Percentiles rank a stretch among this genome's conserved stretches.
Evolutionary conservation across 2,113 vertebrate species (phyloP).

Genomic region (Etia nguti): DNA sequence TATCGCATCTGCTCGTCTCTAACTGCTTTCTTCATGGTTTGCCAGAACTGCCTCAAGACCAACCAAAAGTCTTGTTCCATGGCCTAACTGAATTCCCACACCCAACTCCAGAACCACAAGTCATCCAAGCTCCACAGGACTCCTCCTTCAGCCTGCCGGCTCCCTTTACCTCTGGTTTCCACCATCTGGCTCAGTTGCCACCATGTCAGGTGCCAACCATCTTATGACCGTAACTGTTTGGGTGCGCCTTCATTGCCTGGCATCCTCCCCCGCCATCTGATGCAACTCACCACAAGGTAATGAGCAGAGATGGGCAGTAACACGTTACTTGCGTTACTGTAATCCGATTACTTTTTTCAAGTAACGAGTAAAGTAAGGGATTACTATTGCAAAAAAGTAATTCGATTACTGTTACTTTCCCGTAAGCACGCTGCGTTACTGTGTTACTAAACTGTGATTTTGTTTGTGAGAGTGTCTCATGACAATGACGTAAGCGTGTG

Average conservation of each 20-base stretch:
- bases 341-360: background rate
- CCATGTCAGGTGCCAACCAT: background rate
- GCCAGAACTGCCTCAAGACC: background rate
- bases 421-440: no score
- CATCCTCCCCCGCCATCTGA: background rate
- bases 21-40: background rate
- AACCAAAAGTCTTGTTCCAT: background rate
- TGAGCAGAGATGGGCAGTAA: background rate
- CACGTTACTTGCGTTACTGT: rapidly evolving
- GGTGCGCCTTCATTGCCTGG: background rate
- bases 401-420: no score
- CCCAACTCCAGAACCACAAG: background rate
- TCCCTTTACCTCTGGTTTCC: background rate
- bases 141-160: background rate
- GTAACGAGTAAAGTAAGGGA: rapidly evolving
- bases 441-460: no score
- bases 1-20: background rate
- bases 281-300: background rate
- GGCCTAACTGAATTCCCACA: background rate
- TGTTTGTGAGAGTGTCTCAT: no score
- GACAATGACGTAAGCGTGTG: no score
- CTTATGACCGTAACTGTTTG: background rate
- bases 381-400: background rate
- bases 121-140: background rate
- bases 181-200: background rate